Percentiles rank a stretch among this genome's conserved stretches.
phyloP scores from a whole-genome alignment of 1,140 invertebrate species.

The Eriocheir sinensis region DNA sequence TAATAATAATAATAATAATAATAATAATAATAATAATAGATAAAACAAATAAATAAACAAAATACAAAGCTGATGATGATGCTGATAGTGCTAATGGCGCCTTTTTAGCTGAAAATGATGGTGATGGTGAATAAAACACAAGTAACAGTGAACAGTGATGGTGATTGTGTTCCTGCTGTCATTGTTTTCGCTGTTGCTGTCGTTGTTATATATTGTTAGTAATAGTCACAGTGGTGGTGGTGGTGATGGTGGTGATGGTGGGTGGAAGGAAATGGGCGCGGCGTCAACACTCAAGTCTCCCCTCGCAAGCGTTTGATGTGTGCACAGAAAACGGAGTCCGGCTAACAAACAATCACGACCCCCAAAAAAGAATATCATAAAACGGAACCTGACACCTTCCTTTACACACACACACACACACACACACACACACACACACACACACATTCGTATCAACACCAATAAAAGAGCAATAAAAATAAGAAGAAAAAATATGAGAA shows the following conservation, averaged over 20 bases:
- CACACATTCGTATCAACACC: neutral
- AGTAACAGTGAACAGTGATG: too few species aligned
- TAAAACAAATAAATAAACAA: too few species aligned
- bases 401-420: constrained; percentile 15
- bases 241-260: neutral
- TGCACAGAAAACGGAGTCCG: neutral
- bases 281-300: neutral
- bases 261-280: neutral
- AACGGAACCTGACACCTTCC: neutral
- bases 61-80: too few species aligned
- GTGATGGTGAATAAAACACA: too few species aligned
- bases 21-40: too few species aligned
- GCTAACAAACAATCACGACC: neutral
- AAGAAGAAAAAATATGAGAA: neutral
- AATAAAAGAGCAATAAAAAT: neutral
- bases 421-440: neutral
- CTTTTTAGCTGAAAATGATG: too few species aligned
- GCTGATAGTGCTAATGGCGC: too few species aligned
- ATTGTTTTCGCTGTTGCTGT: too few species aligned
- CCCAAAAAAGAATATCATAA: neutral
- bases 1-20: neutral
- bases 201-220: too few species aligned
- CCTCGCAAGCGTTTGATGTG: neutral
- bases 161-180: too few species aligned
- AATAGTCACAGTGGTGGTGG: too few species aligned